Conservation (phyloP, 2,888 invertebrate genomes). For the Rutpela maculata region DNA sequence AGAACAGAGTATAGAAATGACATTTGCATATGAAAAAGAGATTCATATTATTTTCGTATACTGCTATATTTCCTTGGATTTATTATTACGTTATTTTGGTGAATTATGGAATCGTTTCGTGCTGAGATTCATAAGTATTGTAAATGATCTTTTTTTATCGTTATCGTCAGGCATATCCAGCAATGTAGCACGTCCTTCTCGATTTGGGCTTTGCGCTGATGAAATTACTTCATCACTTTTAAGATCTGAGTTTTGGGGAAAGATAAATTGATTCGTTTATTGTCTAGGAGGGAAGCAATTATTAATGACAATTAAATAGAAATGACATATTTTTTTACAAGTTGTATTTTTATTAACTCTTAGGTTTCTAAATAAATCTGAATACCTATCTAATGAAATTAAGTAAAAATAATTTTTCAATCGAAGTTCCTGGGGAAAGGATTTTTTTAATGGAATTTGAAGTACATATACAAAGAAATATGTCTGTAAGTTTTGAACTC, state of each 20-base stretch:
- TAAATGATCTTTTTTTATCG: neutral
- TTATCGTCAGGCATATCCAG: neutral
- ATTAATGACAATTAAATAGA: neutral
- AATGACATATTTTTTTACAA: too few species aligned
- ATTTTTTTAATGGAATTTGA: too few species aligned
- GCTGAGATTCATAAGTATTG: neutral
- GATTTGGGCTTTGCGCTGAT: neutral
- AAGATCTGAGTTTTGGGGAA: neutral
- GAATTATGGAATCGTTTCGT: neutral
- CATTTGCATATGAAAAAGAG: too few species aligned
- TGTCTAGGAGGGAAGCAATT: neutral
- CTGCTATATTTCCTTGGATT: neutral
- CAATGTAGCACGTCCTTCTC: neutral
- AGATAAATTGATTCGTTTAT: neutral
- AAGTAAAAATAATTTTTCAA: too few species aligned
- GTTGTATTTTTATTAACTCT: too few species aligned
- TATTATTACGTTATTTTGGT: neutral
- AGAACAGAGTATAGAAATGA: too few species aligned
- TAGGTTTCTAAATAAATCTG: too few species aligned
- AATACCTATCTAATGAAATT: too few species aligned
- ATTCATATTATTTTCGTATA: too few species aligned
- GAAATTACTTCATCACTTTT: neutral
- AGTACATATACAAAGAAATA: too few species aligned
- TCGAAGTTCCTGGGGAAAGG: too few species aligned
- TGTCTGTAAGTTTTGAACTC: too few species aligned